Evolutionary conservation across 2,113 vertebrate species (phyloP).

Genomic region (Australoheros scitulus): DNA sequence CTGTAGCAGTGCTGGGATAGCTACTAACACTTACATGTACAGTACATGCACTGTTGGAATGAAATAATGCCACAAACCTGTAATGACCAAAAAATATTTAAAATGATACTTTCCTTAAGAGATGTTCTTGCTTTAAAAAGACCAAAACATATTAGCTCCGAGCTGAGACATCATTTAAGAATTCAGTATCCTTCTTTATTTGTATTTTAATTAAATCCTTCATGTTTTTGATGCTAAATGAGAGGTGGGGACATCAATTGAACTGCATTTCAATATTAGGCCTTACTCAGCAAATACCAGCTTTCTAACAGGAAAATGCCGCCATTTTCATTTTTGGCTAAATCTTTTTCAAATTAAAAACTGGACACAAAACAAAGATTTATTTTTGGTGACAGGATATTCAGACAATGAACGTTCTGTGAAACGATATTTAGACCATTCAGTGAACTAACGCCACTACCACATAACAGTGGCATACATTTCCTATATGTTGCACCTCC

Average conservation of each 20-base stretch:
- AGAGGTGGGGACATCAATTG: too few relatives aligned
- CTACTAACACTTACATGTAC: too few relatives aligned
- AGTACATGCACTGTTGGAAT: background rate
- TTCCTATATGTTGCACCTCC: background rate
- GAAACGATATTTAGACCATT: background rate
- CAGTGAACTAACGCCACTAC: background rate
- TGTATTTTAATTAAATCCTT: background rate
- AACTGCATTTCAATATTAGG: too few relatives aligned
- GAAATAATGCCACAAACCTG: background rate
- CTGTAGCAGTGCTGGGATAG: background rate
- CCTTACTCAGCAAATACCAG: too few relatives aligned
- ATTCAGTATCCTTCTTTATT: background rate
- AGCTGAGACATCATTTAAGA: background rate
- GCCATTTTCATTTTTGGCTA: too few relatives aligned
- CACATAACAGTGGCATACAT: background rate
- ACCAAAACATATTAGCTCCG: background rate
- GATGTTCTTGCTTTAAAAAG: background rate
- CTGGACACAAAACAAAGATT: background rate
- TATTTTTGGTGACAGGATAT: background rate
- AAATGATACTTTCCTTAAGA: too few relatives aligned
- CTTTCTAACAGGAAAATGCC: too few relatives aligned
- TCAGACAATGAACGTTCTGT: too few relatives aligned
- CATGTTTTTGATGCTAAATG: background rate
- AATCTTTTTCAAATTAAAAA: background rate
- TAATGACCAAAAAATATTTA: too few relatives aligned